A percentile compares a stretch with the other conserved stretches of the same genome.
These are phyloP conservation scores for Malurus splendens DNA, from an alignment of 2,797 vertebrate species.

Conservation along the genomic window DNA sequence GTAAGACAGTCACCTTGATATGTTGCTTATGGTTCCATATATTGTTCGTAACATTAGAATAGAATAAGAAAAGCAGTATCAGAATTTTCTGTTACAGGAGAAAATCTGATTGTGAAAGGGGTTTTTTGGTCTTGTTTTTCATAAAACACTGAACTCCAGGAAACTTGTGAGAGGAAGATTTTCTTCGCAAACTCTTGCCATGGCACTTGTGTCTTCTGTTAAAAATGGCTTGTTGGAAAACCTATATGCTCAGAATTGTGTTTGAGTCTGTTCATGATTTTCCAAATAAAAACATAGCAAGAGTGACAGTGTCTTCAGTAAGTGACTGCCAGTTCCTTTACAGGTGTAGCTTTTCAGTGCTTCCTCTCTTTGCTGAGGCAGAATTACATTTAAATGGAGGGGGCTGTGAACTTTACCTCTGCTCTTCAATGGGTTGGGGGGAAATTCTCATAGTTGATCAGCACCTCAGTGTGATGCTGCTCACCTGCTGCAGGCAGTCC, in stretches of 20 bases:
- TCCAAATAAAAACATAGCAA: neutral
- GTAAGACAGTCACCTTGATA: neutral
- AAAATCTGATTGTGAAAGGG: neutral
- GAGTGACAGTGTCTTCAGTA: neutral
- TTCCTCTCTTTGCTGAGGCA: neutral
- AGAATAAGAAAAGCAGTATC: neutral
- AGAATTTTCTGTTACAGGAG: neutral
- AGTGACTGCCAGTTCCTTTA: neutral
- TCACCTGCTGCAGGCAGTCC: neutral
- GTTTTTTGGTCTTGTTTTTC: neutral
- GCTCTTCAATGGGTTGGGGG: neutral
- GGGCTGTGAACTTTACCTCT: neutral
- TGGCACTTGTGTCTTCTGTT: neutral
- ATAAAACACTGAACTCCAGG: neutral
- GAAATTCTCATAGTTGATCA: neutral
- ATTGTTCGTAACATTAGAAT: neutral
- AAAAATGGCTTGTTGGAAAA: neutral
- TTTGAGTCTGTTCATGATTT: neutral
- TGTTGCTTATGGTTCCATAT: neutral
- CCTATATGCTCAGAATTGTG: rapidly evolving
- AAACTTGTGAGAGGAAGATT: neutral
- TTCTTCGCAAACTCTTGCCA: neutral
- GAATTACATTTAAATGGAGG: neutral
- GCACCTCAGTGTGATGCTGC: neutral
- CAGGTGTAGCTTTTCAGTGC: neutral